Evolutionary conservation across 2,888 invertebrate species (phyloP), one percentile per base, ranked within the genome.

Genomic region (Muschampia plurimacula): DNA sequence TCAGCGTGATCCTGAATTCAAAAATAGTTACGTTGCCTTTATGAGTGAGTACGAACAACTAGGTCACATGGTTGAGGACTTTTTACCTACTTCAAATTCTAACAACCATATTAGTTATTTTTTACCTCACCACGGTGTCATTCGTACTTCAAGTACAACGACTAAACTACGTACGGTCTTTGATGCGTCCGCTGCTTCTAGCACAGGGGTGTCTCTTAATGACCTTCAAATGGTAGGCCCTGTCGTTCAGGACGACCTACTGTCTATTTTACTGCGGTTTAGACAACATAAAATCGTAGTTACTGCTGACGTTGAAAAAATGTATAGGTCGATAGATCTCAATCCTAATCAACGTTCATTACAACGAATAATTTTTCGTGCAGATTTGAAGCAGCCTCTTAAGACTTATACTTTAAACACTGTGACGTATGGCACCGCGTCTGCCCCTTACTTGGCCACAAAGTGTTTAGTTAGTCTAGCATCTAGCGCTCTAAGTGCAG

Each of bases 351-450:
- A 75, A 12, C 70, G 62, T 2, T 55, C 64, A 39, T 71, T 63
- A 52, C 75, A 75, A 55, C 36, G 75, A 41, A 78, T 67, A 52
- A 8, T 66, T 52, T 66, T 10, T 66, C 64, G 64, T 44, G n/a
- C 15, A 1, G 64, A 49, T 15, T 44, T 13, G 22, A 46, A 10
- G 44, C 28, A 32, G n/a, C 52, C 52, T 52, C 15, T 66, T 39
- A 52, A 66, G 22, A 66, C 66, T 32, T 66, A 66, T 10, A 74
- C 59, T 13, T 8, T 76, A 9, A 79, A 78, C 13, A 78, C 77
- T 5, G 69, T 78, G 1, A 78, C 75, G 3, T 81, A 78, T 52
- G 78, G 78, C 13, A 78, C 76, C 0, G 74, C 78, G 9, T 78
- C 66, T 10, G 66, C 66, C 2, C 66, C 67, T 39, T 67, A 55